Evolutionary conservation across 2,113 vertebrate species (phyloP).

Genomic region (Pachypanchax playfairii): DNA sequence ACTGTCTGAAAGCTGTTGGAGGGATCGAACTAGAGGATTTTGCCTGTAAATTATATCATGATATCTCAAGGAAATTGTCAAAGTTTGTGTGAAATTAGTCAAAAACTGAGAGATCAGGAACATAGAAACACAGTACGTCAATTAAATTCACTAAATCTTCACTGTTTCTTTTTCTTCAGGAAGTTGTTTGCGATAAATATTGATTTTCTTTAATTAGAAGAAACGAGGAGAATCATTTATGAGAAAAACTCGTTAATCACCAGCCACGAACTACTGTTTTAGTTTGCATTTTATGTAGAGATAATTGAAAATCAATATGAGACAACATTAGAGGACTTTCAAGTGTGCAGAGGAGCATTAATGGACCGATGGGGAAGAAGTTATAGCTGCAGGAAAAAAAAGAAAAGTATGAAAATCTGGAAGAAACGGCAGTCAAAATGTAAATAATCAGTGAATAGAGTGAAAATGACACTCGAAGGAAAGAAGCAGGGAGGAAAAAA

Average conservation of each 20-base stretch:
- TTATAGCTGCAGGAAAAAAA: neutral
- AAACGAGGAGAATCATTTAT: neutral
- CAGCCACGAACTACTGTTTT: neutral
- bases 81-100: neutral
- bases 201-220: neutral
- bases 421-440: neutral
- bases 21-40: neutral
- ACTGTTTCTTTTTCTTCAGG: neutral
- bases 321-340: neutral
- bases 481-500: neutral
- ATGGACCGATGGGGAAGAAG: neutral
- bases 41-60: too few relatives aligned
- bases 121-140: neutral
- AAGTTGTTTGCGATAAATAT: neutral
- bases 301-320: neutral
- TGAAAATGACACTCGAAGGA: neutral
- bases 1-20: neutral
- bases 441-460: neutral
- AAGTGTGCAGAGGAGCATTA: neutral
- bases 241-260: neutral
- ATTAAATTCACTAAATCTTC: neutral
- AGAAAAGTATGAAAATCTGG: neutral
- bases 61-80: too few relatives aligned
- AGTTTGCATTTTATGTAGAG: neutral
- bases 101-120: neutral